Conservation (phyloP, 2,888 invertebrate genomes). For the Andrena praecox region DNA sequence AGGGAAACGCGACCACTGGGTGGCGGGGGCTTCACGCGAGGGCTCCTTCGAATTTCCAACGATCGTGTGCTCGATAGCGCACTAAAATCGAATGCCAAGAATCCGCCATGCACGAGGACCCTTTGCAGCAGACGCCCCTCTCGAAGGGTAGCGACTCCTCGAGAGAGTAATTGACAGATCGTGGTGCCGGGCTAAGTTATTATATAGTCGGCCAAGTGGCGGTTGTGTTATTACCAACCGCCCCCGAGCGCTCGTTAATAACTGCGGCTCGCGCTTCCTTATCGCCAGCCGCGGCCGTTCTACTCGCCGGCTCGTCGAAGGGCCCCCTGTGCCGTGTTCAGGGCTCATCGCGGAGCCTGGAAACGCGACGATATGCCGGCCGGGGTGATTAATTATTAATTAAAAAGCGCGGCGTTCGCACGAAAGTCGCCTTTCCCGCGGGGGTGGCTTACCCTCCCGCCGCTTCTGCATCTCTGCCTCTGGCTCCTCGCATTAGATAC, state of each 20-base stretch:
- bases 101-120: too few relatives aligned
- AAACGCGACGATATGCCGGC: background rate
- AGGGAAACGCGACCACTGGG: slow-evolving; percentile 56
- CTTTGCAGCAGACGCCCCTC: too few relatives aligned
- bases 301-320: slow-evolving; percentile 14
- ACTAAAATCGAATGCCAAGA: too few relatives aligned
- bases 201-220: background rate
- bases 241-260: slow-evolving; percentile 24
- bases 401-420: background rate
- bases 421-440: background rate
- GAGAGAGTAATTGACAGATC: background rate
- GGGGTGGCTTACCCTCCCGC: background rate
- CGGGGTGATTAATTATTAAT: slow-evolving; percentile 38
- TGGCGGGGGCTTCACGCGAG: background rate
- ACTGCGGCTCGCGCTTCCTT: slow-evolving; percentile 21
- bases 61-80: slow-evolving; percentile 1
- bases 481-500: slow-evolving; percentile 12
- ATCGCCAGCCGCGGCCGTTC: slow-evolving; percentile 11
- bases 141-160: too few relatives aligned
- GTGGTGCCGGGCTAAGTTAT: slow-evolving; percentile 6
- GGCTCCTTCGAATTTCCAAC: slow-evolving; percentile 17
- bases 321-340: background rate
- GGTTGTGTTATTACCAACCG: slow-evolving; percentile 9
- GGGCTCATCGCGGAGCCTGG: background rate
- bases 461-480: slow-evolving; percentile 7